Percentiles rank a stretch among this genome's conserved stretches.
These are phyloP conservation scores for Podiceps cristatus DNA, from an alignment of 2,113 vertebrate species.

Conservation along the genomic window DNA sequence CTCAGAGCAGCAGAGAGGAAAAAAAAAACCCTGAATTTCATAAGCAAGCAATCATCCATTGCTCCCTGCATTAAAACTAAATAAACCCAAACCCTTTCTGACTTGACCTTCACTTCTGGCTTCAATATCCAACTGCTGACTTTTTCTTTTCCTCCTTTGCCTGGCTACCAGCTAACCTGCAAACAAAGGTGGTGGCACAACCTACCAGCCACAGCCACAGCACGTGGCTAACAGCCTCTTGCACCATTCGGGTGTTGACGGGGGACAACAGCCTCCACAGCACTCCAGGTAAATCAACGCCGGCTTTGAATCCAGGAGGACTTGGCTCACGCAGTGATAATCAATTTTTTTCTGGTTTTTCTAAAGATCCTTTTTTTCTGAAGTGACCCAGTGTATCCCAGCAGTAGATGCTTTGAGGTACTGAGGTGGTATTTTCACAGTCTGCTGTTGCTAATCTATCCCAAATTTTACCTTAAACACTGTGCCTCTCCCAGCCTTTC, in stretches of 20 bases:
- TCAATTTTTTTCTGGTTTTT: not conserved
- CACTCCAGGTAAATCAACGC: not conserved
- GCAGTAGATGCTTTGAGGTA: not conserved
- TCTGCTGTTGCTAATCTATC: not conserved
- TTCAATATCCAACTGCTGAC: not conserved
- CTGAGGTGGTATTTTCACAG: not conserved
- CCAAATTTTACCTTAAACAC: not conserved
- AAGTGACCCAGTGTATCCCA: not conserved
- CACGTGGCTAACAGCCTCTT: rapidly evolving
- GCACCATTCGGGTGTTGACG: not conserved
- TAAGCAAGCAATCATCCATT: rapidly evolving
- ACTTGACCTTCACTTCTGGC: not conserved
- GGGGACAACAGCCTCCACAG: not conserved
- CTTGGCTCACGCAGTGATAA: not conserved
- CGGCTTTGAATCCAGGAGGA: not conserved
- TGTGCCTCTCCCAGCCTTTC: not conserved
- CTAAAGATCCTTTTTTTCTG: not conserved
- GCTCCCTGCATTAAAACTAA: not conserved
- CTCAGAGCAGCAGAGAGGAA: not conserved
- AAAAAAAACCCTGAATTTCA: not conserved
- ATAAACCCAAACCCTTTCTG: not conserved
- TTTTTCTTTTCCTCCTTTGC: not conserved
- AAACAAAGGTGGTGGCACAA: not conserved
- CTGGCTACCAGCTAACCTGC: not conserved
- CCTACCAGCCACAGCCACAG: not conserved